Evolutionary conservation across 1,140 invertebrate genomes (phyloP), one percentile per base, ranked within the genome.

Genomic region (Zaprionus tsacasi): DNA sequence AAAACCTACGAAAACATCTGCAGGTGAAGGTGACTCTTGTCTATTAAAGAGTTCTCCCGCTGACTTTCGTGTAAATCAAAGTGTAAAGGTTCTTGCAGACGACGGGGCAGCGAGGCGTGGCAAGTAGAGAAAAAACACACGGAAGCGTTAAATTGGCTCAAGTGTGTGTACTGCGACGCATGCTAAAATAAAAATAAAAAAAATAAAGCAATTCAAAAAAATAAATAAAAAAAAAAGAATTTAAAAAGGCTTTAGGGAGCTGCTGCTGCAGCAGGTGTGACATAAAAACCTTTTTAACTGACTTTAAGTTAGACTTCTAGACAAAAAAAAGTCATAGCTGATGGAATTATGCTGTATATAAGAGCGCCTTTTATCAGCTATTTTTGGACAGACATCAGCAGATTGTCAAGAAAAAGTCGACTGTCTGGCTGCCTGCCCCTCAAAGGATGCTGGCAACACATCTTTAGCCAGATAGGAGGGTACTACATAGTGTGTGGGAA

Each of bases 71-170:
- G 65, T 69, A 77, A 69, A 79, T 83, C 36, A 58, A 71, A 76
- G 43, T 69, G 65, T 48, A 57, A 17, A 52, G 66, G 40, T 61
- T 48, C 21, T 61, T 21, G 35, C 15, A 68, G 33, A 15, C 43
- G 65, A 33, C 50, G 38, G 17, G 36, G 21, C 68, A 87, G 52
- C 82, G 68, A 76, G 64, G 68, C 82, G 50, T 79, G 66, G 58
- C 76, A 65, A 86, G 79, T 76, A 60, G 21, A 21, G 21, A 21
- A 77, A 85, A 87, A 87, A 76, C 68, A 86, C 82, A 86, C 82
- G 82, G 82, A 82, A 79, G 82, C 79, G 83, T 87, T 86, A 86
- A 86, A 86, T 87, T 86, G 79, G 66, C 79, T 79, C 61, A 79
- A 86, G 71, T 82, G 21, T 21, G 21, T 21, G 21, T 21, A 21